Evolutionary conservation across 2,113 vertebrate genomes (phyloP), one percentile per base, ranked within the genome.

Genomic region (Amphiprion ocellaris): DNA sequence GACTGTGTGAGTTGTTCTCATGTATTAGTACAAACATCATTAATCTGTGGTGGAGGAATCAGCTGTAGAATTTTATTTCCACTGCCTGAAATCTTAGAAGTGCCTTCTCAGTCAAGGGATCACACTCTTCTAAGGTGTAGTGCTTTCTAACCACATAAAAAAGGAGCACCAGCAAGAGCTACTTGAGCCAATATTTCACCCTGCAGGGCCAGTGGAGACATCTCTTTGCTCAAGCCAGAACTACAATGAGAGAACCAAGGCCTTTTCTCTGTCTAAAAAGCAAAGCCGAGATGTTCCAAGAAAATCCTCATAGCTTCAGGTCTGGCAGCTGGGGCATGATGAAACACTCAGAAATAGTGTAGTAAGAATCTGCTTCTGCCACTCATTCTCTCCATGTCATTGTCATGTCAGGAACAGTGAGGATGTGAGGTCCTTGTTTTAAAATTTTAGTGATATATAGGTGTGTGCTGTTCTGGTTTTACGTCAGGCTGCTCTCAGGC

Each of bases 321-420:
- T 86, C 73, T 74, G 74, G 79, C 58, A 74, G 77, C 85, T 54
- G 47, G 44, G 47, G 41, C 30, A 53, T 89, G 90, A 91, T 87
- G 88, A 89, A 90, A 89, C 11, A 47, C 28, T 58, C 61, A 60
- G 84, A 91, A 92, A 90, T 50, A 69, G 47, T 68, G 23, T 30
- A 33, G 71, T 73, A 66, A 69, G 78, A 54, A 65, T 67, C 73
- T 75, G 21, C 76, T 46, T 30, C 72, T 77, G 78, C 63, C 41
- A 37, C 64, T 70, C 52, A 67, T 60, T 69, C 47, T 78, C 56
- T 73, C 39, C 0, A n/a, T 71, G 67, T 26, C 47, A 73, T 56
- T 62, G 83, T 84, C 68, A 50, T 44, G 62, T 75, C 73, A 64
- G 14, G 1, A 58, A 60, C 24, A 65, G n/a, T 11, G 2, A 15